Percentiles rank a stretch among this genome's conserved stretches.
Conservation (phyloP, 2,888 invertebrate genomes). For the Trichogramma evanescens region DNA sequence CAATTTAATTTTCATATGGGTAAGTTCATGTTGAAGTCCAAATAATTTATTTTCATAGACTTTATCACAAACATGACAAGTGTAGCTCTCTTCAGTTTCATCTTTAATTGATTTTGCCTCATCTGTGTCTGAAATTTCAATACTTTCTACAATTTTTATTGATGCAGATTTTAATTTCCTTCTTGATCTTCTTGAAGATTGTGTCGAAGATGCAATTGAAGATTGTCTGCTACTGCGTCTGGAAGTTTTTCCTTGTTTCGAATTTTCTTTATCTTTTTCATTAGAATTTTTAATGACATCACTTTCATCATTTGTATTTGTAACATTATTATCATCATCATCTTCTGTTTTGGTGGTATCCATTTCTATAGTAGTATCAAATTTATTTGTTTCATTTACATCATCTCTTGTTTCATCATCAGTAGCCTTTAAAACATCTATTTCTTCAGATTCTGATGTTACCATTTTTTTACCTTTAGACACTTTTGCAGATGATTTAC, state of each 20-base stretch:
- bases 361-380: neutral
- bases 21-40: slow-evolving; percentile 33
- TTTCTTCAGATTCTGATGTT: slow-evolving; percentile 21
- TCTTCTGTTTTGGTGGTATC: neutral
- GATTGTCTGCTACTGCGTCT: too few relatives aligned
- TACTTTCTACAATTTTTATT: too few relatives aligned
- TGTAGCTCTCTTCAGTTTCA: slow-evolving; percentile 5
- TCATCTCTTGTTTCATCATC: slow-evolving; percentile 19
- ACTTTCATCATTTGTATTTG: neutral
- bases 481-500: neutral
- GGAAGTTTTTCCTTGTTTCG: neutral
- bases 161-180: neutral
- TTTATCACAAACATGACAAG: slow-evolving; percentile 30
- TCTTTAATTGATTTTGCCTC: neutral
- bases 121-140: neutral
- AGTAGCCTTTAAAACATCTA: slow-evolving; percentile 19
- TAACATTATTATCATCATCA: neutral
- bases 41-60: slow-evolving; percentile 31
- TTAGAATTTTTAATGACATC: neutral
- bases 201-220: neutral
- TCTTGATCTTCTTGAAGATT: neutral
- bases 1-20: slow-evolving; percentile 36
- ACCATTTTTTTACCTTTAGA: neutral
- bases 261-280: neutral
- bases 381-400: neutral